Conservation (phyloP, 2,888 invertebrate species). For the Sarcophaga caerulescens region DNA sequence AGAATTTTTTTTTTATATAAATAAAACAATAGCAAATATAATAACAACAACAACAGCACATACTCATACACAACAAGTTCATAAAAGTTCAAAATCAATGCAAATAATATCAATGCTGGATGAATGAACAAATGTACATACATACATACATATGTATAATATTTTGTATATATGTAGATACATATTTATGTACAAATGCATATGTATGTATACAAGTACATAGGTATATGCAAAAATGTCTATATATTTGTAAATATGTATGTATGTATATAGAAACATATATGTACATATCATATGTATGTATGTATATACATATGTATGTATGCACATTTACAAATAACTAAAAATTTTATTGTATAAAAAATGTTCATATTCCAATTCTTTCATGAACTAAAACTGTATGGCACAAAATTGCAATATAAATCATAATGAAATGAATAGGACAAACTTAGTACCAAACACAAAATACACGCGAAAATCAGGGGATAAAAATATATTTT, state of each 20-base stretch:
- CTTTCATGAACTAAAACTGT: too few species aligned
- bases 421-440: too few species aligned
- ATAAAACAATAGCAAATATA: slow-evolving; percentile 18
- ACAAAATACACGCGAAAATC: too few species aligned
- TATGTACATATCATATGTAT: neutral
- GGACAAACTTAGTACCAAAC: too few species aligned
- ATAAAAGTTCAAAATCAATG: slow-evolving; percentile 63
- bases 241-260: too few species aligned
- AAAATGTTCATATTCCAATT: too few species aligned
- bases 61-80: slow-evolving; percentile 66
- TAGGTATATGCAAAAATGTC: too few species aligned
- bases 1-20: neutral
- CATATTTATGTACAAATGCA: neutral
- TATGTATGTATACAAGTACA: neutral
- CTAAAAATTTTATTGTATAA: too few species aligned
- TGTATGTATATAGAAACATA: slow-evolving; percentile 1
- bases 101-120: slow-evolving; percentile 55
- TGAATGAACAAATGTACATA: neutral
- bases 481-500: too few species aligned
- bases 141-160: neutral
- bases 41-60: slow-evolving; percentile 21
- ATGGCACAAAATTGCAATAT: too few species aligned
- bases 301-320: too few species aligned
- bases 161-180: neutral
- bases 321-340: neutral